These are phyloP conservation scores for Conomelus anceps DNA, from an alignment of 2,888 invertebrate species.

Conservation along the genomic window DNA sequence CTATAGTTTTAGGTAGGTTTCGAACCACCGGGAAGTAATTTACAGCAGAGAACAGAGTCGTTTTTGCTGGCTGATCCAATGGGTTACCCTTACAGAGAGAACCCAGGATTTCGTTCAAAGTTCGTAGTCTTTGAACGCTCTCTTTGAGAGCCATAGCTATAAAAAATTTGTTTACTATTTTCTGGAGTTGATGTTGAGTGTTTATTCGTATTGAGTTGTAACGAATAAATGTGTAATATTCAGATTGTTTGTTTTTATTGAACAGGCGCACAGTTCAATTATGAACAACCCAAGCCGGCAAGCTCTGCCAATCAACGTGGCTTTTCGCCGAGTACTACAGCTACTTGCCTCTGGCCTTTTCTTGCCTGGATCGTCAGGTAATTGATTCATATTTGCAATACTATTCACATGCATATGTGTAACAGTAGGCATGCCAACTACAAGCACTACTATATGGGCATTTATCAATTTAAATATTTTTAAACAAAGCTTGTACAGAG, in stretches of 20 bases:
- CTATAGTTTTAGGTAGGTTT: too few species aligned
- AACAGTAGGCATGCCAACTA: too few species aligned
- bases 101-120: too few species aligned
- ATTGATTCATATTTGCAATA: conserved; percentile 22
- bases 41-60: too few species aligned
- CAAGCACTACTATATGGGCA: not conserved
- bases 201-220: not conserved
- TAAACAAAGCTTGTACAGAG: not conserved
- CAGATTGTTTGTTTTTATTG: conserved; percentile 29
- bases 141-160: too few species aligned
- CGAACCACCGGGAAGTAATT: too few species aligned
- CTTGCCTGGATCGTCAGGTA: conserved; percentile 83
- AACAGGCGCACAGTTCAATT: conserved; percentile 88
- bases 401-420: not conserved
- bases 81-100: too few species aligned
- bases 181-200: not conserved
- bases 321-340: conserved; percentile 85
- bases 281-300: conserved; percentile 93
- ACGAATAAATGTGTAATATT: not conserved
- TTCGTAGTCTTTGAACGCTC: too few species aligned
- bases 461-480: not conserved
- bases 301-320: conserved; percentile 84
- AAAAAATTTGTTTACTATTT: too few species aligned
- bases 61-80: too few species aligned
- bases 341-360: conserved; percentile 90